phyloP scores from a whole-genome alignment of 2,888 invertebrate species.

The Microlaimidae sp. region DNA sequence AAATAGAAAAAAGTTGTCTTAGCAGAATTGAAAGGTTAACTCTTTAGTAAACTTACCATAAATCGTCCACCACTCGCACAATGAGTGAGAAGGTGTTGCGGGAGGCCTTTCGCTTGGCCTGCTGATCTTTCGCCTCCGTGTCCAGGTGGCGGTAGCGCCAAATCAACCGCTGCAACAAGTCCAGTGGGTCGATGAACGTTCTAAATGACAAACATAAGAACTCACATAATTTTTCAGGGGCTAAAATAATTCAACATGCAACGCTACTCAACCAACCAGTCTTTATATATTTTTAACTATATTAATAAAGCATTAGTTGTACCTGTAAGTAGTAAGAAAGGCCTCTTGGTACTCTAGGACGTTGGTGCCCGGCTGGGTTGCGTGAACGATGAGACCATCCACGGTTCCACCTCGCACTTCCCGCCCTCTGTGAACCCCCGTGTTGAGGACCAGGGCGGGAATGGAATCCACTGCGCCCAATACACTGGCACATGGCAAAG shows the following conservation, averaged over 20 bases:
- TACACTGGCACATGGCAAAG: background rate
- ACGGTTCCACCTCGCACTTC: slow-evolving; percentile 79
- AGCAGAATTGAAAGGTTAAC: no score
- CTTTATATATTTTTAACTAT: no score
- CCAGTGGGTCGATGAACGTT: slow-evolving; percentile 73
- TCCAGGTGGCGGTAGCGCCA: slow-evolving; percentile 57
- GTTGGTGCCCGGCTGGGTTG: slow-evolving; percentile 62
- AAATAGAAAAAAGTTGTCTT: no score
- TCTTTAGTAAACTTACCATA: slow-evolving; percentile 54
- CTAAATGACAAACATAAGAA: no score
- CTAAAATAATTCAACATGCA: no score
- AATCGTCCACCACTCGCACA: slow-evolving; percentile 80
- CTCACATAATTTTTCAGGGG: no score
- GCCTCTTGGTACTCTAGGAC: slow-evolving; percentile 86
- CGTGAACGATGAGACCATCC: slow-evolving; percentile 84
- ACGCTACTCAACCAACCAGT: no score
- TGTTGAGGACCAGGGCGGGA: background rate
- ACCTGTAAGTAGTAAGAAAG: slow-evolving; percentile 87
- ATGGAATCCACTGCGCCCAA: background rate
- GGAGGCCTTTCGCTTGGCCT: slow-evolving; percentile 37
- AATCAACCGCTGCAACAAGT: slow-evolving; percentile 66
- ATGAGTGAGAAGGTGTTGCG: slow-evolving; percentile 75
- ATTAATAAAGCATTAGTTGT: no score
- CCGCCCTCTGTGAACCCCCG: slow-evolving; percentile 23
- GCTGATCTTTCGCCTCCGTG: background rate